Conservation (phyloP, 2,888 invertebrate species). For the Xestoiulus laeticollis region DNA sequence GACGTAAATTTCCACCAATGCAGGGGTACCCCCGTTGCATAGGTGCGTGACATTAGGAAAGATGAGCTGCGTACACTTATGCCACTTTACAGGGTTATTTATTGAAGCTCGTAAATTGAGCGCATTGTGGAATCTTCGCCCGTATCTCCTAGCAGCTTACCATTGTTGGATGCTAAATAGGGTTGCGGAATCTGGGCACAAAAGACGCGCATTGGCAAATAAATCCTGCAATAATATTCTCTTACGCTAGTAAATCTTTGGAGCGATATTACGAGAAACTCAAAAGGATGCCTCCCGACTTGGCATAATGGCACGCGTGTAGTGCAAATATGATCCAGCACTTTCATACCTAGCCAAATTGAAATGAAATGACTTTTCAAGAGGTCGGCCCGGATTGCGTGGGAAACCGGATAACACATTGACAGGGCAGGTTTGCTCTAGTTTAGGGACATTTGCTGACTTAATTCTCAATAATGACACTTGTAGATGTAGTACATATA, state of each 20-base stretch:
- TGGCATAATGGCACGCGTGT: background rate
- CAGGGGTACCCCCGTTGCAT: background rate
- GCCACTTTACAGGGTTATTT: background rate
- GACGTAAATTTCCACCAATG: background rate
- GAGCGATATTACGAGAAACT: background rate
- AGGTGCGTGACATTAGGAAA: background rate
- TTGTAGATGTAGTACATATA: too few species aligned
- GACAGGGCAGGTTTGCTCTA: too few species aligned
- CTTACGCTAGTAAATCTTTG: background rate
- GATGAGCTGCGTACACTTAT: background rate
- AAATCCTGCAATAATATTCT: conserved; percentile 11
- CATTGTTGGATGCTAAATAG: conserved; percentile 26
- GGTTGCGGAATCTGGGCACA: conserved; percentile 3
- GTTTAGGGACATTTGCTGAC: too few species aligned
- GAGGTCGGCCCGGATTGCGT: too few species aligned
- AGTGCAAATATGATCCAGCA: background rate
- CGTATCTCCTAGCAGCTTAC: background rate
- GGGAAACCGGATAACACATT: too few species aligned
- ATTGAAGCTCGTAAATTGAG: conserved; percentile 19
- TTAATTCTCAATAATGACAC: too few species aligned
- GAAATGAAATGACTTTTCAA: background rate
- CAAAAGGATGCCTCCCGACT: background rate
- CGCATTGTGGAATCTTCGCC: background rate
- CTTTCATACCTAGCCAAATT: background rate
- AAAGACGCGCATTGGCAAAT: conserved; percentile 1